Conservation (phyloP, 2,113 vertebrate genomes). For the Oostethus manadensis region DNA sequence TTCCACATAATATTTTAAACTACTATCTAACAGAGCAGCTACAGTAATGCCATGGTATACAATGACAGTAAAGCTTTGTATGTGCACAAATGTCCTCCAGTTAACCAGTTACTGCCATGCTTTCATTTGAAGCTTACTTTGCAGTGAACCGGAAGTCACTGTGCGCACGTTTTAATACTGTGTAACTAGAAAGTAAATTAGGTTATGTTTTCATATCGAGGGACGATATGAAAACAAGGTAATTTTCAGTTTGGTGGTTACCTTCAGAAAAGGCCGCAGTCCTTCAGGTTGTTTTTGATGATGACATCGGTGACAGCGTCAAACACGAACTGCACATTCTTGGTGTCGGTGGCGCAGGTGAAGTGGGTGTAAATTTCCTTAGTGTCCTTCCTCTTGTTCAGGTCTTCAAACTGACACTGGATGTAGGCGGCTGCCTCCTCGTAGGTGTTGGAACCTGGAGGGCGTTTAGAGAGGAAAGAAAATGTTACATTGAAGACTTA, state of each 20-base stretch:
- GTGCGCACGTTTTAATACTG: too few species aligned
- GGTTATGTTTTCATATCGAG: too few species aligned
- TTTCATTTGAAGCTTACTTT: too few species aligned
- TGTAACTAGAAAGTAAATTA: background rate
- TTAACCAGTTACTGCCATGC: too few species aligned
- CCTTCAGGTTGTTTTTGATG: conserved; percentile 99
- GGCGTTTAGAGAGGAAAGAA: background rate
- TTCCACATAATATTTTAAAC: too few species aligned
- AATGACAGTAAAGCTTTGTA: too few species aligned
- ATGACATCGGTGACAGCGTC: conserved; percentile 98
- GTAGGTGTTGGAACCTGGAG: conserved; percentile 86
- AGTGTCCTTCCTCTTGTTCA: conserved; percentile 97
- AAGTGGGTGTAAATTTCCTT: conserved; percentile 99
- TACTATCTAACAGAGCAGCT: too few species aligned
- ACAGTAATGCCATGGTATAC: too few species aligned
- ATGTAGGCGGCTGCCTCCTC: conserved; percentile 94
- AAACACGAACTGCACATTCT: conserved; percentile 98
- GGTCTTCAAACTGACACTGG: conserved; percentile 94
- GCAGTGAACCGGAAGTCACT: too few species aligned
- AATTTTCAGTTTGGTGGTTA: background rate
- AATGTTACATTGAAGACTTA: too few species aligned
- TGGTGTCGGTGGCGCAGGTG: conserved; percentile 96
- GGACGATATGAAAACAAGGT: background rate
- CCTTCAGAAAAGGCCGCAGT: conserved; percentile 94
- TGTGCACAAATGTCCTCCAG: too few species aligned